phyloP scores from a whole-genome alignment of 1,140 invertebrate species.

The Trichomalopsis sarcophagae region DNA sequence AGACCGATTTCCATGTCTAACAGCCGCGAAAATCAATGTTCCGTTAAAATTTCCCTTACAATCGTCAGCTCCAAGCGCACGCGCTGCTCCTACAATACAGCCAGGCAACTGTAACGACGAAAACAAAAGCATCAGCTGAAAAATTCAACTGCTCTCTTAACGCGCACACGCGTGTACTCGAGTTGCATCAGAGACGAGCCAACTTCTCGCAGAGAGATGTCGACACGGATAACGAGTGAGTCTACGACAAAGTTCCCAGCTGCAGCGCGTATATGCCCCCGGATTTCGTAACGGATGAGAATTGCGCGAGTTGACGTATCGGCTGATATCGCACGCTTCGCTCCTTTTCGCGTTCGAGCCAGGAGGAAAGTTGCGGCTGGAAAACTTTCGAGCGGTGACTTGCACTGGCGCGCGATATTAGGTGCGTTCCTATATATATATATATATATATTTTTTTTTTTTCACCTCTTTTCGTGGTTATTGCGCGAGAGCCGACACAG shows the following conservation, averaged over 20 bases:
- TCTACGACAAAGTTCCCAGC: neutral
- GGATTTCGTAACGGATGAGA: constrained; percentile 17
- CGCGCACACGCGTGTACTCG: neutral
- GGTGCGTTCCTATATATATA: neutral
- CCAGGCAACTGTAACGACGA: neutral
- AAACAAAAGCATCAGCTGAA: neutral
- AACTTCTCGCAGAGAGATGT: neutral
- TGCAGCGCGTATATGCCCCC: neutral
- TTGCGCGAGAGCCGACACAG: neutral
- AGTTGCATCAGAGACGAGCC: neutral
- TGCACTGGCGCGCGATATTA: neutral
- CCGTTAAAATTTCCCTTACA: neutral
- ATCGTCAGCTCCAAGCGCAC: neutral
- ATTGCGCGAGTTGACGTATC: constrained; percentile 15
- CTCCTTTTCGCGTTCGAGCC: neutral
- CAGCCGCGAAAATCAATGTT: constrained; percentile 14
- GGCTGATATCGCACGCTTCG: constrained; percentile 6
- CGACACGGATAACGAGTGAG: constrained; percentile 1
- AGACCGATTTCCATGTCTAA: neutral
- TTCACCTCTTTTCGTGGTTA: neutral
- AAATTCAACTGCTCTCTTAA: neutral
- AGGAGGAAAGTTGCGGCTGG: neutral
- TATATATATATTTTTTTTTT: neutral
- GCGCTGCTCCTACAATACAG: neutral
- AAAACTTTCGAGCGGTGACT: neutral